Base-by-base conservation (phyloP, 2,797 vertebrate genomes). In the Gymnothorax reevesii region DNA sequence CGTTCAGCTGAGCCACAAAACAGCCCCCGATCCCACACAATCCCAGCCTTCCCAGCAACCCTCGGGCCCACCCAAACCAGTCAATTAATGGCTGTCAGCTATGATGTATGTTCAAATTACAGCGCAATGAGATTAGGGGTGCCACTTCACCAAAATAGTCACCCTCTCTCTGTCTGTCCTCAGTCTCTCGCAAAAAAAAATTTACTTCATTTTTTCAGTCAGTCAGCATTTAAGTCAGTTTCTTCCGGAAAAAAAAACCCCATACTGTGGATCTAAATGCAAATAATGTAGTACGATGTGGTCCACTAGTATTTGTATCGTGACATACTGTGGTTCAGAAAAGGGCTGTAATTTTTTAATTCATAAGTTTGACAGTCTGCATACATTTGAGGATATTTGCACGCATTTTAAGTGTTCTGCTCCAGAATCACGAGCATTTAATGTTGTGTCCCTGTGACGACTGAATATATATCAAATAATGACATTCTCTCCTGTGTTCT, bases 61-160 rank as follows among this genome's bases (percentile, higher is more conserved):
- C 77, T 20, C 49, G 0, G 77, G 52, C 77, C 52, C 20, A 80
- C 52, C n/a, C 33, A 54, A 22, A 54, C n/a, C 22, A 80, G 77
- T 49, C 49, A 80, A 25, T 54, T n/a, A 80, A 80, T n/a, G 77
- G 55, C 6, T 17, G 52, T n/a, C 77, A 55, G 20, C 77, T 80
- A 80, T 55, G 20, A 80, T 80, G 52, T n/a, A 55, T 80, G 77
- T n/a, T 55, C 17, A 80, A 54, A 55, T 80, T n/a, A 54, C 52
- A 55, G 77, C 20, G 52, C 25, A 0, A 4, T 49, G 22, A 79
- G 15, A 20, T 79, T 79, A 54, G 54, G 33, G 33, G 33, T 42
- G 33, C 33, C 33, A 52, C 42, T 20, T 52, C 42, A 79, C 49
- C 42, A 80, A 80, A 80, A 80, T 17, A 55, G 52, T 80, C 52